Percentiles rank a stretch among this genome's conserved stretches.
These are phyloP conservation scores for Rhincodon typus DNA, from an alignment of 2,797 vertebrate genomes.

Conservation along the genomic window DNA sequence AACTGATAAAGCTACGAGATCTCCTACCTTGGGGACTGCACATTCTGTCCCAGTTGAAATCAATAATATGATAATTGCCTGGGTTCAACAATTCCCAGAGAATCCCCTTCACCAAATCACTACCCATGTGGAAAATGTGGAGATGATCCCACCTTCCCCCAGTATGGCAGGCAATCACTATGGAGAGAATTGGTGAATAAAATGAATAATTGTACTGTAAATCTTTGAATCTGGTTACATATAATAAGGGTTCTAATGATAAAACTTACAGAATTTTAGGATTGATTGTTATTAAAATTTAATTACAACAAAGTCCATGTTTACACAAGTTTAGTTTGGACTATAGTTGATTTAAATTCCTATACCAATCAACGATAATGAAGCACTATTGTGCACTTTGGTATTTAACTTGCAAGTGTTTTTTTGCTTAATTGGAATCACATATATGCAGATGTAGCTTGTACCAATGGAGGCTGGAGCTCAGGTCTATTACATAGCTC, in stretches of 20 bases:
- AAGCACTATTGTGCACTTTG: neutral
- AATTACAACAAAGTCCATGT: neutral
- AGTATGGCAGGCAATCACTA: neutral
- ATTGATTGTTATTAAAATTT: conserved; percentile 1
- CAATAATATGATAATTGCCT: neutral
- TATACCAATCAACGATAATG: neutral
- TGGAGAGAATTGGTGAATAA: neutral
- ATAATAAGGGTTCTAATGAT: neutral
- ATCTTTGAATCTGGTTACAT: neutral
- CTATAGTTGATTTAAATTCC: neutral
- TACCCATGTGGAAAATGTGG: neutral
- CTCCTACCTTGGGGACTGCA: neutral
- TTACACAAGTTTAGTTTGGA: neutral
- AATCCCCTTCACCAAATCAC: neutral
- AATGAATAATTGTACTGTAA: neutral
- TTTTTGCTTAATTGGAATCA: neutral
- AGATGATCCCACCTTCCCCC: neutral
- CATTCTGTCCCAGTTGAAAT: neutral
- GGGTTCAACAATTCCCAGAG: neutral
- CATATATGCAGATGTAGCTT: neutral
- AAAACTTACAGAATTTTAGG: neutral
- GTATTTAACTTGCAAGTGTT: neutral
- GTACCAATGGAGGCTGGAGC: neutral
- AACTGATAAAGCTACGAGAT: neutral
- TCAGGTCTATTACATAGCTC: neutral